Base-by-base conservation (phyloP, 2,113 vertebrate species). In the Ctenomys sociabilis region DNA sequence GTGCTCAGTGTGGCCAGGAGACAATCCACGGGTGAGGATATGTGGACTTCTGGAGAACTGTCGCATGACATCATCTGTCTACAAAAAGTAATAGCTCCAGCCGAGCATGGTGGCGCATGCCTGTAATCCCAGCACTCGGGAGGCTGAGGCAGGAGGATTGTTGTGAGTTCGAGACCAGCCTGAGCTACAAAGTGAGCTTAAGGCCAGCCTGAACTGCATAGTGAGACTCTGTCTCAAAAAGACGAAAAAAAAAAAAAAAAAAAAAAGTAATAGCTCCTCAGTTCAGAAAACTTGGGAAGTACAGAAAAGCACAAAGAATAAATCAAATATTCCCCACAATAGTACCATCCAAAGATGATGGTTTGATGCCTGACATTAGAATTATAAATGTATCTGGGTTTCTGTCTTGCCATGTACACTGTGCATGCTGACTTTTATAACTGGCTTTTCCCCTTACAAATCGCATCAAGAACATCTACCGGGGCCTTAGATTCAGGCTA, bases 241-340 rank as follows among this genome's bases (percentile, higher is more conserved):
- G n/a, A n/a, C n/a, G n/a, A n/a, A n/a, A n/a, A n/a, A n/a, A n/a
- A n/a, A n/a, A n/a, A n/a, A n/a, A n/a, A n/a, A n/a, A n/a, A 49
- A 49, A 49, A 49, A 49, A 49, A 49, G 49, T 49, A 49, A 57
- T 57, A 57, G 49, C 49, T 35, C 26, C 68, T 78, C 40, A 61
- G 32, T 57, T 49, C 82, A 37, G 92, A 54, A 45, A 78, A 24
- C 32, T 57, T 43, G 32, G 80, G 63, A 85, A 85, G 26, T 45
- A 43, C 26, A 91, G 85, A 40, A 93, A 68, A 85, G 26, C 21
- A 68, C 35, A 32, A 35, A 90, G 80, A 81, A 52, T 40, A 61
- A 75, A 52, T 57, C 54, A 35, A 66, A 40, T 24, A 10, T 68
- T 11, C 45, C 70, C 68, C 16, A 13, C 21, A 52, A 43, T 57